phyloP scores from a whole-genome alignment of 1,140 invertebrate genomes.

The Rhagoletis zephyria region DNA sequence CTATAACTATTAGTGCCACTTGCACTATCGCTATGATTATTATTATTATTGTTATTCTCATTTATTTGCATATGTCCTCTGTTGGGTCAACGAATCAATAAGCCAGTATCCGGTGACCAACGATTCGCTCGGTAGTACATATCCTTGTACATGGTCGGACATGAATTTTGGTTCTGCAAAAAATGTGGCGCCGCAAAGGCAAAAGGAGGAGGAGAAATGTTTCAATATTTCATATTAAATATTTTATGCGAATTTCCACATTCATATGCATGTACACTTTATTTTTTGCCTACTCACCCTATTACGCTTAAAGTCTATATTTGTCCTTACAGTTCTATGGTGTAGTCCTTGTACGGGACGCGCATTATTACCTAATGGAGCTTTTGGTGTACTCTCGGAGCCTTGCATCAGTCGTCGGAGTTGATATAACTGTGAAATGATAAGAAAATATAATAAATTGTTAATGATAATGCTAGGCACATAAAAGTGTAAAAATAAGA shows the following conservation, averaged over 20 bases:
- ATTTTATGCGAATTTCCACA: neutral
- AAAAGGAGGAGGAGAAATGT: too few species aligned
- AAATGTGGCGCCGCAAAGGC: neutral
- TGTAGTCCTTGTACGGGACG: conserved; percentile 90
- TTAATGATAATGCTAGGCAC: neutral
- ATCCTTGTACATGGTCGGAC: conserved; percentile 82
- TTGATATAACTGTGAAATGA: conserved; percentile 82
- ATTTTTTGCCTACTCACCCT: conserved; percentile 73
- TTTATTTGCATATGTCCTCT: conserved; percentile 55
- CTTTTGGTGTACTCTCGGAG: conserved; percentile 86
- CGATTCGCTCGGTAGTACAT: conserved; percentile 78
- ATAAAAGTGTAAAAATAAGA: neutral
- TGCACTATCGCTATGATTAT: conserved; percentile 14
- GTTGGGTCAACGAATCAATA: conserved; percentile 70
- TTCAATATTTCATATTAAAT: neutral
- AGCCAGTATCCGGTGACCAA: conserved; percentile 71
- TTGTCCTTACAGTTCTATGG: conserved; percentile 93
- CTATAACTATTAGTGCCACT: neutral
- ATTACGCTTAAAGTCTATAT: conserved; percentile 91
- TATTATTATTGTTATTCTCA: conserved; percentile 52
- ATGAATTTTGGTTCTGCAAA: conserved; percentile 77
- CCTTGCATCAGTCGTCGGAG: conserved; percentile 90
- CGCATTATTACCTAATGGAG: conserved; percentile 93
- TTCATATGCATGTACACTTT: neutral
- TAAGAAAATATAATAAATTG: neutral